phyloP scores from a whole-genome alignment of 2,113 vertebrate genomes.

The Haplochromis burtoni region DNA sequence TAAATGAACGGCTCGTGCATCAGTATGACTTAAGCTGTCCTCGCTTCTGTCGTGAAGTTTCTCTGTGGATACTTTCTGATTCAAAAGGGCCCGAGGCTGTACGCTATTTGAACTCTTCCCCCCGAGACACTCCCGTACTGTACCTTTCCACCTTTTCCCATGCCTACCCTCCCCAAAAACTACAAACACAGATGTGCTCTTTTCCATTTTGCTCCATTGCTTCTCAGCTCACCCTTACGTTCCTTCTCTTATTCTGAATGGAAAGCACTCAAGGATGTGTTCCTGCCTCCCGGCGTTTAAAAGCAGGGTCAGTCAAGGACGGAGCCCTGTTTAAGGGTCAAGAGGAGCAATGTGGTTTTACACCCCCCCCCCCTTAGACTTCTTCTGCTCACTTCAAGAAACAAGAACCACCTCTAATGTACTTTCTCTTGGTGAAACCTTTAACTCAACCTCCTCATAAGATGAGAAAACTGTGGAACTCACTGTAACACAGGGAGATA shows the following conservation, averaged over 20 bases:
- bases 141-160: conserved; percentile 29
- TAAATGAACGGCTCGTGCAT: conserved; percentile 23
- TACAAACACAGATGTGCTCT: conserved; percentile 65
- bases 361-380: not conserved
- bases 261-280: not conserved
- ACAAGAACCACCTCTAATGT: not conserved
- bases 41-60: not conserved
- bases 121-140: not conserved
- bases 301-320: conserved; percentile 25
- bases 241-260: not conserved
- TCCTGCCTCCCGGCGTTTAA: not conserved
- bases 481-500: not conserved
- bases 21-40: not conserved
- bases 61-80: not conserved
- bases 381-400: not conserved
- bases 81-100: conserved; percentile 15
- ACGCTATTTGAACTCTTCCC: conserved; percentile 35
- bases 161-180: conserved; percentile 12
- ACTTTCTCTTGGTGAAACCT: not conserved
- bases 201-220: conserved; percentile 24
- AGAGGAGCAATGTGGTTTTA: not conserved
- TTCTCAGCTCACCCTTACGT: not conserved
- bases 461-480: not conserved
- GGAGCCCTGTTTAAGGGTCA: not conserved
- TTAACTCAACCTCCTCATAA: not conserved